A percentile compares a stretch with the other conserved stretches of the same genome.
These are phyloP conservation scores for Hipparchia semele DNA, from an alignment of 2,888 invertebrate genomes.

Conservation along the genomic window DNA sequence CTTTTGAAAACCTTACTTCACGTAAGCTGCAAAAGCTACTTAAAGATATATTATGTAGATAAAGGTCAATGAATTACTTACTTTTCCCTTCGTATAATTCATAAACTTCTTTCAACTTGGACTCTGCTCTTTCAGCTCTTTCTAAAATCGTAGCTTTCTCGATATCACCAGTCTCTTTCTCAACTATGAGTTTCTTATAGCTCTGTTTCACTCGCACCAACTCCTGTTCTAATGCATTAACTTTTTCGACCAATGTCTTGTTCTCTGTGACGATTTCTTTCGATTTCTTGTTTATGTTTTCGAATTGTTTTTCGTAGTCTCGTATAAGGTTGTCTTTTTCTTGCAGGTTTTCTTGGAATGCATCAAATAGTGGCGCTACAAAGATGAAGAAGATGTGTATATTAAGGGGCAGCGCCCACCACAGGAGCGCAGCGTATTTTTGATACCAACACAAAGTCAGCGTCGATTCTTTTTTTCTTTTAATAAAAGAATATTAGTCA, in stretches of 20 bases:
- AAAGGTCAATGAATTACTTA: slow-evolving; percentile 51
- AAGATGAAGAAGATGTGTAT: slow-evolving; percentile 36
- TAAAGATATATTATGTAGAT: too few species aligned
- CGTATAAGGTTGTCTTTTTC: slow-evolving; percentile 89
- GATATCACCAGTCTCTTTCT: slow-evolving; percentile 73
- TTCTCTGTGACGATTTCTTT: slow-evolving; percentile 89
- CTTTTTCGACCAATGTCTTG: slow-evolving; percentile 80
- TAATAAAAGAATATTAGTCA: too few species aligned
- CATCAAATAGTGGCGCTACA: slow-evolving; percentile 87
- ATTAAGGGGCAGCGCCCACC: too few species aligned
- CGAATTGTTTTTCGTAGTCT: slow-evolving; percentile 88
- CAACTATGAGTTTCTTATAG: slow-evolving; percentile 67
- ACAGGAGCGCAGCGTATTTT: too few species aligned
- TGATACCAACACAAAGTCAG: too few species aligned
- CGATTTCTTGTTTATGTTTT: slow-evolving; percentile 87
- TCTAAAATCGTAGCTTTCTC: slow-evolving; percentile 81
- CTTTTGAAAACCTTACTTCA: too few species aligned
- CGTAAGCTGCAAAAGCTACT: too few species aligned
- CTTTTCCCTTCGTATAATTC: slow-evolving; percentile 89
- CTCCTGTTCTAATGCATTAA: slow-evolving; percentile 62
- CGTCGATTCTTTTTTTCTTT: too few species aligned
- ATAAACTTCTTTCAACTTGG: slow-evolving; percentile 88
- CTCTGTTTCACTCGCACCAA: slow-evolving; percentile 65
- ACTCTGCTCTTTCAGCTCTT: slow-evolving; percentile 87
- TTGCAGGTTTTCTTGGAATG: slow-evolving; percentile 89